phyloP scores from a whole-genome alignment of 2,888 invertebrate genomes.

The Idaea straminata region DNA sequence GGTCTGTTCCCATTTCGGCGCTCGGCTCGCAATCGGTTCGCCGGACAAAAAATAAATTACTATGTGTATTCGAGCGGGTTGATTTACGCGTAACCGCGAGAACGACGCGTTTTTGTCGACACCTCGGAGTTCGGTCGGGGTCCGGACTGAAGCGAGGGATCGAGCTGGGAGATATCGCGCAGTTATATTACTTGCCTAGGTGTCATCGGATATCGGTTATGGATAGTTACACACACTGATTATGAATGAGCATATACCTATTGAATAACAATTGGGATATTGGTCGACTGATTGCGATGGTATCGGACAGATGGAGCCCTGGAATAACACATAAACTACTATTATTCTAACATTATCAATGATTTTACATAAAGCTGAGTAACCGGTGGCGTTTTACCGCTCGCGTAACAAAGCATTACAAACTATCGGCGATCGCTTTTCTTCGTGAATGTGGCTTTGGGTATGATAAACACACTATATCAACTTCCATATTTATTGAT shows the following conservation, averaged over 20 bases:
- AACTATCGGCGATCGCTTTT: conserved; percentile 3
- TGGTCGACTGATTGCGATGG: not conserved
- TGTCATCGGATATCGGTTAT: not conserved
- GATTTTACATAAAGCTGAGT: no score
- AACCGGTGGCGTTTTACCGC: no score
- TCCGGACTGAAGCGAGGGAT: not conserved
- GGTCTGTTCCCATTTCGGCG: conserved; percentile 9
- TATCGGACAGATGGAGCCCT: no score
- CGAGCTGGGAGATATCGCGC: not conserved
- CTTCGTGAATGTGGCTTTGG: not conserved
- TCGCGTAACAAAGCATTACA: not conserved
- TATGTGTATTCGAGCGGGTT: conserved; percentile 20
- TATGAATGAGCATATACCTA: not conserved
- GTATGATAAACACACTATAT: not conserved
- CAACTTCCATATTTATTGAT: not conserved
- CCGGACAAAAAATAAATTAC: conserved; percentile 27
- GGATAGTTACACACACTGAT: not conserved
- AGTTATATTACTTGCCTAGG: not conserved
- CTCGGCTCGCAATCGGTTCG: conserved; percentile 9
- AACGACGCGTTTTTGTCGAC: conserved; percentile 23
- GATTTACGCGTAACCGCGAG: conserved; percentile 24
- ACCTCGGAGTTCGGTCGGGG: conserved; percentile 4
- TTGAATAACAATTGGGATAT: not conserved
- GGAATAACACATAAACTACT: no score
- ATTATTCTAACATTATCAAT: no score